Evolutionary conservation across 2,888 invertebrate species (phyloP), one percentile per base, ranked within the genome.

Genomic region (Elegia similella): DNA sequence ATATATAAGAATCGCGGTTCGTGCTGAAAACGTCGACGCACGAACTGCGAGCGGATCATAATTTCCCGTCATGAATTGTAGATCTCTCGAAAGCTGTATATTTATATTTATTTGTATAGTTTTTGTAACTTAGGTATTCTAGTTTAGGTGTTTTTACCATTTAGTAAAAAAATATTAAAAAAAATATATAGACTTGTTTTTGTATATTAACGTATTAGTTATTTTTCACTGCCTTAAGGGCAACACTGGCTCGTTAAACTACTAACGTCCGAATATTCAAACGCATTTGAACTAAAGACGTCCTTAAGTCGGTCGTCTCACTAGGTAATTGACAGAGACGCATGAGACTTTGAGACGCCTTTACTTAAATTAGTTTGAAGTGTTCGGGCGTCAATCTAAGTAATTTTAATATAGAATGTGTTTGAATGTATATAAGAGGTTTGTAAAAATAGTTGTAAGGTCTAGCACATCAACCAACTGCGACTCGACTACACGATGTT

Each of bases 21-120:
- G 38, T 46, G 17, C 46, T n/a, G 6, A 23, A 23, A 23, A 1
- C 6, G 6, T 50, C 17, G 50, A 38, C 34, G 16, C 34, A 38
- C 34, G 16, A 34, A 15, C 17, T 6, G 50, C 17, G 7, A 15
- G 7, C 30, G 12, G 30, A 32, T 23, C 38, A 16, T 7, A 15
- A 32, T 13, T 15, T 50, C 52, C 50, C 50, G 47, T 47, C 42
- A 59, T 59, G 29, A 59, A 55, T 52, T 57, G 50, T 59, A 60
- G 63, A 63, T 63, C 61, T 63, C 63, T 60, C 44, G 44, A 44
- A 44, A 43, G 38, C 29, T 57, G 55, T 60, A 59, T 60, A 59
- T 55, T 57, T 58, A 43, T 63, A 57, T 61, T 56, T 61, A 59
- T 57, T 59, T 59, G 55, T 61, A 52, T 52, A 55, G 42, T 16